Percentiles rank a stretch among this genome's conserved stretches.
Conservation (phyloP, 2,113 vertebrate genomes). For the Bombycilla garrulus region DNA sequence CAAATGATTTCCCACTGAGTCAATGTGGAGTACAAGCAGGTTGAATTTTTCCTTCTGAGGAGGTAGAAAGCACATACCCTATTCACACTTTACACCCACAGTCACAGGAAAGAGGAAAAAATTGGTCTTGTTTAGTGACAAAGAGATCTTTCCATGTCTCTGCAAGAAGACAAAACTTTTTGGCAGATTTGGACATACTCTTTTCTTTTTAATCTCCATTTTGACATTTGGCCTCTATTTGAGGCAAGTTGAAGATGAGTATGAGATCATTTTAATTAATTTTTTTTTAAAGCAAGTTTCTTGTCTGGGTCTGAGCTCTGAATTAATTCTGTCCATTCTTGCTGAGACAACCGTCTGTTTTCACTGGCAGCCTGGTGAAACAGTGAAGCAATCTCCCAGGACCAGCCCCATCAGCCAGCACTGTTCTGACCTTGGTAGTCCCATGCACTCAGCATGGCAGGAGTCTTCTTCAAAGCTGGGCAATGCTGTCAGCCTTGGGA, state of each 20-base stretch:
- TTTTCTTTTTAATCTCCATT: neutral
- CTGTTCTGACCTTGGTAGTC: neutral
- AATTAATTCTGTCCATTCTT: conserved; percentile 8
- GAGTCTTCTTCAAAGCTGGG: neutral
- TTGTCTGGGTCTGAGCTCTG: neutral
- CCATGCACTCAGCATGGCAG: neutral
- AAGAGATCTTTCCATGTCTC: neutral
- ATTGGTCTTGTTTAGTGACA: neutral
- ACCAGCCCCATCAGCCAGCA: neutral
- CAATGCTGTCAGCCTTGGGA: neutral
- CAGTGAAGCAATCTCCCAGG: neutral
- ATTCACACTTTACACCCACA: neutral
- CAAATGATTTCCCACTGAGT: neutral
- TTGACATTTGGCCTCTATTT: neutral
- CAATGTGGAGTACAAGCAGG: neutral
- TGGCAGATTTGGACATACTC: neutral
- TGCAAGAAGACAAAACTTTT: neutral
- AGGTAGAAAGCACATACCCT: neutral
- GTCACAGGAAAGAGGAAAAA: neutral
- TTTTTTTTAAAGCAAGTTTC: neutral
- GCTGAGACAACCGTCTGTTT: neutral
- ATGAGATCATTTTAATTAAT: neutral
- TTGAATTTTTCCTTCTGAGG: neutral
- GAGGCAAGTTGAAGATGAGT: neutral
- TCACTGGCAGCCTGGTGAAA: neutral